These are phyloP conservation scores for Rhagologus leucostigma DNA, from an alignment of 2,113 vertebrate genomes.

Conservation along the genomic window DNA sequence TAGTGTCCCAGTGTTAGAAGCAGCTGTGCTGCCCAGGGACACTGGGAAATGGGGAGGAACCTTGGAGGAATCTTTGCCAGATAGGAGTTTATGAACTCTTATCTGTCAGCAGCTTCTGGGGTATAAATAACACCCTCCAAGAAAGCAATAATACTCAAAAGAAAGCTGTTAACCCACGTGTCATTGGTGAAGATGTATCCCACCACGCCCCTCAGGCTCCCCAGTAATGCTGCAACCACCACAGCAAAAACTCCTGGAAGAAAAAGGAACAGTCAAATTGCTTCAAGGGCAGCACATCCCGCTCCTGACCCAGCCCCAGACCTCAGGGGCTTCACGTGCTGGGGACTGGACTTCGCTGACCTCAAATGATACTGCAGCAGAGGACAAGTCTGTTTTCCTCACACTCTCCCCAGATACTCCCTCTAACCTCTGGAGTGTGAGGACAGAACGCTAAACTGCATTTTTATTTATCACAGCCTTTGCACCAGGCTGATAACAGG, in stretches of 20 bases:
- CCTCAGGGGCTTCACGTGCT: not conserved
- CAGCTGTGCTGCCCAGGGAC: not conserved
- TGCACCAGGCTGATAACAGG: not conserved
- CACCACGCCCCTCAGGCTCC: slow-evolving; percentile 74
- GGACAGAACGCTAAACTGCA: not conserved
- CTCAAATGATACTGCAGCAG: not conserved
- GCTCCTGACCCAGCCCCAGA: not conserved
- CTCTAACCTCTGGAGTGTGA: not conserved
- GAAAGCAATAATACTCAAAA: not conserved
- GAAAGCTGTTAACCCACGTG: slow-evolving; percentile 70
- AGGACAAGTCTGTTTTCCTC: not conserved
- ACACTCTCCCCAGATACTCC: not conserved
- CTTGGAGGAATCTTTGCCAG: not conserved
- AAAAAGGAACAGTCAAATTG: not conserved
- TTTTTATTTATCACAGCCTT: not conserved
- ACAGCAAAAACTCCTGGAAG: slow-evolving; percentile 72
- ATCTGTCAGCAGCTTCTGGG: not conserved
- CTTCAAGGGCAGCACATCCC: not conserved
- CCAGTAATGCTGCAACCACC: slow-evolving; percentile 70
- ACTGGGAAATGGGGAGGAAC: not conserved
- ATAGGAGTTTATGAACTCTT: not conserved
- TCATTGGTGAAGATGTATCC: slow-evolving; percentile 84
- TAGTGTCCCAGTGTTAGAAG: not conserved
- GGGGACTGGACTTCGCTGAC: not conserved
- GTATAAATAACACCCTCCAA: not conserved